Conservation (phyloP, 2,797 vertebrate species). For the Mormyrops boulengeri region DNA sequence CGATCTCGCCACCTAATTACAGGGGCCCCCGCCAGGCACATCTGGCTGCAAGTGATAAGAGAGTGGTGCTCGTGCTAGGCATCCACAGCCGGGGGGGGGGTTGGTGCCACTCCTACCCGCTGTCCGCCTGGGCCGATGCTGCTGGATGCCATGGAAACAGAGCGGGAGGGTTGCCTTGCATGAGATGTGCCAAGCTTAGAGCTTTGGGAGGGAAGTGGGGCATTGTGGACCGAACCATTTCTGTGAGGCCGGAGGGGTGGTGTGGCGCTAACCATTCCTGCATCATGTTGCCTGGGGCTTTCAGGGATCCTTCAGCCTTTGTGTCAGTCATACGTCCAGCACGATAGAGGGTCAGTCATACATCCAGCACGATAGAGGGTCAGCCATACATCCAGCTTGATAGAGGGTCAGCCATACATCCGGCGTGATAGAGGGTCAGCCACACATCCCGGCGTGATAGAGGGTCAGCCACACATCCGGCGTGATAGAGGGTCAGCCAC, state of each 20-base stretch:
- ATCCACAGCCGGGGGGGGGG: neutral
- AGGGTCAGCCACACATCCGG: too few species aligned
- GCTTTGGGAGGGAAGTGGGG: neutral
- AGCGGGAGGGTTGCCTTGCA: conserved; percentile 18
- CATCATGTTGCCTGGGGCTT: neutral
- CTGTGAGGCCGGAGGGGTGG: neutral
- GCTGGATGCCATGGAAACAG: conserved; percentile 22
- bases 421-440: too few species aligned
- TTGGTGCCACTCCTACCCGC: conserved; percentile 16
- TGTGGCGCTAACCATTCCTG: neutral
- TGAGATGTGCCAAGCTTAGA: neutral
- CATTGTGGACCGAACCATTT: conserved; percentile 7
- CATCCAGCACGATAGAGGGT: neutral
- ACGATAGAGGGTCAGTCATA: neutral
- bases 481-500: too few species aligned
- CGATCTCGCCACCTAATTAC: conserved; percentile 42
- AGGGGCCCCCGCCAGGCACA: conserved; percentile 34
- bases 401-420: too few species aligned
- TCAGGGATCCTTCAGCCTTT: neutral
- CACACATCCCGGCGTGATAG: too few species aligned
- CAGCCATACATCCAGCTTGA: neutral
- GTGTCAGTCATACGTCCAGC: neutral
- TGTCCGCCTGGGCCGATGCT: conserved; percentile 24
- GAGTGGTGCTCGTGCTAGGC: conserved; percentile 30
- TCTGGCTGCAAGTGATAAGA: conserved; percentile 37